phyloP scores from a whole-genome alignment of 2,888 invertebrate genomes.

The Apocheima hispidaria region DNA sequence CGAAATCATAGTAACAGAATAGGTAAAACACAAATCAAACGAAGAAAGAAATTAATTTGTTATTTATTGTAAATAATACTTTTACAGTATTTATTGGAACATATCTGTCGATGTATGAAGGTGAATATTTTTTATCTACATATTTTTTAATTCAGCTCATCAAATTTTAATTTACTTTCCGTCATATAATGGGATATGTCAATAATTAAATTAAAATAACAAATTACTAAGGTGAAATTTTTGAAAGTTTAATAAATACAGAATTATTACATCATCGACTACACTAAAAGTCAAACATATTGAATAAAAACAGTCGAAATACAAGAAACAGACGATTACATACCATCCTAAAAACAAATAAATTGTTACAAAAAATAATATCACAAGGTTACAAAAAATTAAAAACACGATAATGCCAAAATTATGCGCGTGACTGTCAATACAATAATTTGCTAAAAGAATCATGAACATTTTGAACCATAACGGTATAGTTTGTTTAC shows the following conservation, averaged over 20 bases:
- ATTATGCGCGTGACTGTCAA: neutral
- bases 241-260: constrained; percentile 4
- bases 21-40: constrained; percentile 21
- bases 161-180: constrained; percentile 1
- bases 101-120: constrained; percentile 4
- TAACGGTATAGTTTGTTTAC: neutral
- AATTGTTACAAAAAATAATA: constrained; percentile 22
- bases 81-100: constrained; percentile 47
- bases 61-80: constrained; percentile 59
- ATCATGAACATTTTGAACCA: neutral
- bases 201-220: neutral
- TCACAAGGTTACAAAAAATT: constrained; percentile 23
- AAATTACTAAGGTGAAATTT: too few species aligned
- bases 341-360: constrained; percentile 17
- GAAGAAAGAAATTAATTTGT: constrained; percentile 49
- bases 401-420: neutral
- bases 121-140: neutral
- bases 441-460: neutral
- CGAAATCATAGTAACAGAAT: too few species aligned
- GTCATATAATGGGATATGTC: neutral
- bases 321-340: constrained; percentile 4
- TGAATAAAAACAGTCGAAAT: constrained; percentile 1
- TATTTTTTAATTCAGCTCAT: too few species aligned
- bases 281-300: neutral
- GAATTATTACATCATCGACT: neutral